Percentiles rank a stretch among this genome's conserved stretches.
These are phyloP conservation scores for Sialia sialis DNA, from an alignment of 2,113 vertebrate genomes.

Conservation along the genomic window DNA sequence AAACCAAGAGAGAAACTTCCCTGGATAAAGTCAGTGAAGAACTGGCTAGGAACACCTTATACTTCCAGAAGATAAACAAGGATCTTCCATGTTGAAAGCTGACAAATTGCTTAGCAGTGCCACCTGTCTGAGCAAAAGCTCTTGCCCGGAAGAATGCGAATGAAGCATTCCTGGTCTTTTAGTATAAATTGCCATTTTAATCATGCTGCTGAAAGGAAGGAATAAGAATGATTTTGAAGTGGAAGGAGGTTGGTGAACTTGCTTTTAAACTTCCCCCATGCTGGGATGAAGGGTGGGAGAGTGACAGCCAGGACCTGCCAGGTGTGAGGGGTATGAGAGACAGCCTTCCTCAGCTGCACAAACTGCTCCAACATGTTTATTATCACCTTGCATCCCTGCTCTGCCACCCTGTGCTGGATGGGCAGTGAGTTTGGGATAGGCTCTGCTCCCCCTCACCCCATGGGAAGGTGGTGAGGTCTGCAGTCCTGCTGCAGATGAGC, in stretches of 20 bases:
- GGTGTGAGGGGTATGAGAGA: background rate
- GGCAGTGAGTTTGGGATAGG: background rate
- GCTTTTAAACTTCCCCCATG: background rate
- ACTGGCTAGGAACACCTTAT: background rate
- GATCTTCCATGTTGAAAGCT: background rate
- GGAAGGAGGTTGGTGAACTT: background rate
- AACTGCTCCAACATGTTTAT: fast-evolving
- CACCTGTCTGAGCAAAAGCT: background rate
- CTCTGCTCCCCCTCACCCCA: fast-evolving
- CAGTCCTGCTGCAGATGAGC: background rate
- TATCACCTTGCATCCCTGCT: background rate
- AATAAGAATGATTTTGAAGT: background rate
- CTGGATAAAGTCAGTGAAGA: background rate
- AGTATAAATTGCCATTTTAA: background rate
- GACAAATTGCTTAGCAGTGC: background rate
- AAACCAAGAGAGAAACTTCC: background rate
- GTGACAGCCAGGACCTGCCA: background rate
- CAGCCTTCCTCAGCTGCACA: fast-evolving
- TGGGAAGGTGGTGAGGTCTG: background rate
- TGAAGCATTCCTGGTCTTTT: background rate
- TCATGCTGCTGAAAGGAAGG: background rate
- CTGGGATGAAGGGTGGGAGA: background rate
- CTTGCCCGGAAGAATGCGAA: background rate
- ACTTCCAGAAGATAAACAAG: background rate
- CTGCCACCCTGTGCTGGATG: background rate